Base-by-base conservation (phyloP, 2,888 invertebrate species). In the Drosophila siamana region DNA sequence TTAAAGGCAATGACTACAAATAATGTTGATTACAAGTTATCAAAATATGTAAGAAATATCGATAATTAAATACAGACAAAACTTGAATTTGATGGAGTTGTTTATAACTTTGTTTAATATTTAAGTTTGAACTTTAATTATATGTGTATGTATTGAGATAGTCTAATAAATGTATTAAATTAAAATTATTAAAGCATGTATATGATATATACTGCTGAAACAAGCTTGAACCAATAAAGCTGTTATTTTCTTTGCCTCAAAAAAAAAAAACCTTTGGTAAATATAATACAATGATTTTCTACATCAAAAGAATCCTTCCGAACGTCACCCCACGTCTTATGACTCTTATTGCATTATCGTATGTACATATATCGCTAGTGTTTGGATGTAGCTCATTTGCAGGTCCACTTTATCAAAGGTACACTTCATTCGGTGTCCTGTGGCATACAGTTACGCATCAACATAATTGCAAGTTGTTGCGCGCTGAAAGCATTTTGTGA, bases 381-480 rank as follows among this genome's bases (percentile, higher is more conserved):
- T 6, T n/a, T 50, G 55, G 11, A 9, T 36, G 54, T 55, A 55
- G 28, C 59, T 63, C 41, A 74, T 46, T 71, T 57, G 44, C 22
- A 44, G 68, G 40, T 64, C 43, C 48, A 55, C 60, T 57, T 54
- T 57, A 46, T 56, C 56, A 60, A 60, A 63, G 47, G 55, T 36
- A 46, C 60, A 70, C 47, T 60, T 26, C 30, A n/a, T 8, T 3
- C 30, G 2, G 13, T 33, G 16, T 55, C 28, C 15, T 24, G 55
- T 46, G 56, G 24, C 67, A 60, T 54, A 66, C 47, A 52, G 50
- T 68, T 68, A 43, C 44, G 56, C 80, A 74, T 84, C 82, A 76
- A 76, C 71, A 80, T 84, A 85, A 84, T 83, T 82, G 82, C 80
- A 82, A 76, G 85, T 73, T 83, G 82, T 82, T 82, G 80, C 70